Evolutionary conservation across 2,888 invertebrate species (phyloP), one percentile per base, ranked within the genome.

Genomic region (Orgyia antiqua): DNA sequence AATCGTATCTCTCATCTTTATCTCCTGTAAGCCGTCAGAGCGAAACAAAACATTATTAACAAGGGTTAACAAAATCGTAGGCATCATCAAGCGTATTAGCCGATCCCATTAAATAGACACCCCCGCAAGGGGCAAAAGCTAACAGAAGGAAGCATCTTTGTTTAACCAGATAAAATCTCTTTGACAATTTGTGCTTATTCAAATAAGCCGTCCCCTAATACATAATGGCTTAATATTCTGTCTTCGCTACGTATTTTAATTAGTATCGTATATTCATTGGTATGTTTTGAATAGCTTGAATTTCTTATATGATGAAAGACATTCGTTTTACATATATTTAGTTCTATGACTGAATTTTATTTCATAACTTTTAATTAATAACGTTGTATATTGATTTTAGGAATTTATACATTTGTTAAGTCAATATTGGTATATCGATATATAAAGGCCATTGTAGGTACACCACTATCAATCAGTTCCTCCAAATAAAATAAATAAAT

Each of bases 111-210:
- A 80, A 77, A 72, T 70, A 66, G 68, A 62, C 67, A 62, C 77
- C 77, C 72, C 65, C 21, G 47, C 58, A 56, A 67, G 74, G 73
- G 75, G 68, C 64, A 76, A 71, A 79, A 77, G 82, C 80, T 69
- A 79, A 80, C 79, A 82, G 74, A 74, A 77, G 77, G 64, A n/a
- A 68, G 54, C 75, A 67, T 72, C 79, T 84, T 86, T 86, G 84
- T 84, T 79, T 84, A 79, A 71, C 64, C 68, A 76, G 84, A 84
- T 83, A 84, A 82, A 78, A 84, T 86, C 84, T 84, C 84, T 86
- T 86, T 86, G 84, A 86, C 82, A 86, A 84, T 84, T 83, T 84
- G 74, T 70, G 82, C 75, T 83, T 78, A 86, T 84, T 83, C 83
- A 86, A 84, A 84, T 83, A 82, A 68, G 65, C 60, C 63, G 67